A percentile compares a stretch with the other conserved stretches of the same genome.
These are phyloP conservation scores for Rhagophthalmus giganteus DNA, from an alignment of 2,888 invertebrate genomes.

Conservation along the genomic window DNA sequence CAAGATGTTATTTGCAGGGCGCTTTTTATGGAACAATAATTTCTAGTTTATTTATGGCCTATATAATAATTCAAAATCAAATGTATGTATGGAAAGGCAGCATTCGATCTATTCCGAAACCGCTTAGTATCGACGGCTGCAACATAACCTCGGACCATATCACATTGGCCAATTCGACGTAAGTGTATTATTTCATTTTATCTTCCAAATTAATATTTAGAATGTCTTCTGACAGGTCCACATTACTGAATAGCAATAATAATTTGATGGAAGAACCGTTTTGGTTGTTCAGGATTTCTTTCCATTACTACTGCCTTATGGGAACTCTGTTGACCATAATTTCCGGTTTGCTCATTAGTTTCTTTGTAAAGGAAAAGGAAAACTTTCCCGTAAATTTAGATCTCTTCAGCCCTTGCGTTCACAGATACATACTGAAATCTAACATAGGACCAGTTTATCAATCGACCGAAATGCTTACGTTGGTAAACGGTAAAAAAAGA, in stretches of 20 bases:
- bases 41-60: not conserved
- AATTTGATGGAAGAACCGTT: not conserved
- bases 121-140: not conserved
- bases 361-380: slow-evolving; percentile 3
- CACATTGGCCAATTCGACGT: too few relatives aligned
- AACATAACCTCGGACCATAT: too few relatives aligned
- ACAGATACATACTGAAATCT: too few relatives aligned
- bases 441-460: too few relatives aligned
- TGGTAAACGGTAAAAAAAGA: too few relatives aligned
- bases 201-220: too few relatives aligned
- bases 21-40: not conserved
- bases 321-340: slow-evolving; percentile 11
- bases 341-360: slow-evolving; percentile 12
- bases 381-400: not conserved
- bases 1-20: not conserved
- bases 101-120: not conserved
- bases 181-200: too few relatives aligned
- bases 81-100: not conserved
- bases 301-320: slow-evolving; percentile 25
- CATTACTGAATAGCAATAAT: too few relatives aligned
- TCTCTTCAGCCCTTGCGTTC: not conserved
- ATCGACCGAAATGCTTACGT: too few relatives aligned
- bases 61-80: not conserved
- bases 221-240: too few relatives aligned
- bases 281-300: slow-evolving; percentile 6